Evolutionary conservation across 2,888 invertebrate species (phyloP).

Genomic region (Sepioteuthis lessoniana): DNA sequence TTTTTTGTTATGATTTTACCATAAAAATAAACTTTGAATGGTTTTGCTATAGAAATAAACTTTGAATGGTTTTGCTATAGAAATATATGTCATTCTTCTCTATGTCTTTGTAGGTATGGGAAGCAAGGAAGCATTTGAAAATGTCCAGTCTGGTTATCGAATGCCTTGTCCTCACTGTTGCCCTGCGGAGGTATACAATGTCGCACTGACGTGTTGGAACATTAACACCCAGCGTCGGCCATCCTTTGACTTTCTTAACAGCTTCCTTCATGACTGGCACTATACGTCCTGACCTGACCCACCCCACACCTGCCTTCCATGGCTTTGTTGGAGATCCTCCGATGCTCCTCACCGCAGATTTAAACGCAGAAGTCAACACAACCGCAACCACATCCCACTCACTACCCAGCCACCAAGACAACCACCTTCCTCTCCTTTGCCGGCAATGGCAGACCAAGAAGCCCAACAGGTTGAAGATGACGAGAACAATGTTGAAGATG

Average conservation of each 20-base stretch:
- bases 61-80: too few species aligned
- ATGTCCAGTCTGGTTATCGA: constrained; percentile 67
- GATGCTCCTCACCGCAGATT: background rate
- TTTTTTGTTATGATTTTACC: too few species aligned
- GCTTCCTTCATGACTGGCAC: constrained; percentile 68
- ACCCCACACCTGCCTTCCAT: background rate
- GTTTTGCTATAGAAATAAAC: too few species aligned
- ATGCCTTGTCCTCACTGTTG: constrained; percentile 68
- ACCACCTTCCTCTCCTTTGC: background rate
- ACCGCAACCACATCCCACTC: background rate
- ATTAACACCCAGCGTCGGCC: constrained; percentile 66
- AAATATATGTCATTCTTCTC: background rate
- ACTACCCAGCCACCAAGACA: background rate
- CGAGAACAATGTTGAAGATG: background rate
- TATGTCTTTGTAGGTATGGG: constrained; percentile 62
- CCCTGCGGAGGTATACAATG: constrained; percentile 67
- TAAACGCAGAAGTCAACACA: background rate
- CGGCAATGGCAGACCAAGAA: background rate
- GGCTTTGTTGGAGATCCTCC: background rate
- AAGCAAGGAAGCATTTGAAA: constrained; percentile 69
- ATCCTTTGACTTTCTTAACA: constrained; percentile 70
- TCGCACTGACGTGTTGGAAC: constrained; percentile 68
- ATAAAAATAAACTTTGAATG: too few species aligned
- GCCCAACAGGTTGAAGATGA: background rate
- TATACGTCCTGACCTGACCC: constrained; percentile 56